phyloP scores from a whole-genome alignment of 2,888 invertebrate species.

The Polyploca ridens region DNA sequence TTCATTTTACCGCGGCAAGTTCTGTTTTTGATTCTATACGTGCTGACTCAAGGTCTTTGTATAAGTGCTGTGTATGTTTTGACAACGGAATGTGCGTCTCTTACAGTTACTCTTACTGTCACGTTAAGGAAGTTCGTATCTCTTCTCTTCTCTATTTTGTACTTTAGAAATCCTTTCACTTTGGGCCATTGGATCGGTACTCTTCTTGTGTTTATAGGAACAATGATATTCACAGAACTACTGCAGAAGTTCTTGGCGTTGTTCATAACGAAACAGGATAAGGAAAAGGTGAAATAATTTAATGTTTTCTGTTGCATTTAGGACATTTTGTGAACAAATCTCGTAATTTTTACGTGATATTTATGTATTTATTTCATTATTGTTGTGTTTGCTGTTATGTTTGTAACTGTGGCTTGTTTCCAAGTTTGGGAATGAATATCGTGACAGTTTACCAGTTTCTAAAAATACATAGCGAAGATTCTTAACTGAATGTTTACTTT shows the following conservation, averaged over 20 bases:
- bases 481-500: not conserved
- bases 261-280: conserved; percentile 59
- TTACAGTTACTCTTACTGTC: conserved; percentile 97
- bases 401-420: not conserved
- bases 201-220: conserved; percentile 95
- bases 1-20: conserved; percentile 89
- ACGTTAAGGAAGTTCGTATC: conserved; percentile 98
- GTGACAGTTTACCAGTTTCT: not conserved
- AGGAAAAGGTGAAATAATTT: conserved; percentile 62
- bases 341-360: not conserved
- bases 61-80: conserved; percentile 97
- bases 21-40: conserved; percentile 91
- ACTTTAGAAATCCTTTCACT: conserved; percentile 98
- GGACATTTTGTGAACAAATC: not conserved
- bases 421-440: not conserved
- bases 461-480: not conserved
- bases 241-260: conserved; percentile 78
- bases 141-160: conserved; percentile 96
- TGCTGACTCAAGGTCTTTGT: conserved; percentile 95
- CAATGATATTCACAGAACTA: conserved; percentile 95
- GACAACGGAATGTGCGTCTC: conserved; percentile 96
- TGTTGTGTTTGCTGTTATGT: not conserved
- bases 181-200: conserved; percentile 96
- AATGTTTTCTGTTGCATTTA: not conserved
- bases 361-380: not conserved